phyloP scores from a whole-genome alignment of 1,140 invertebrate species.

The Drepana arcuata region DNA sequence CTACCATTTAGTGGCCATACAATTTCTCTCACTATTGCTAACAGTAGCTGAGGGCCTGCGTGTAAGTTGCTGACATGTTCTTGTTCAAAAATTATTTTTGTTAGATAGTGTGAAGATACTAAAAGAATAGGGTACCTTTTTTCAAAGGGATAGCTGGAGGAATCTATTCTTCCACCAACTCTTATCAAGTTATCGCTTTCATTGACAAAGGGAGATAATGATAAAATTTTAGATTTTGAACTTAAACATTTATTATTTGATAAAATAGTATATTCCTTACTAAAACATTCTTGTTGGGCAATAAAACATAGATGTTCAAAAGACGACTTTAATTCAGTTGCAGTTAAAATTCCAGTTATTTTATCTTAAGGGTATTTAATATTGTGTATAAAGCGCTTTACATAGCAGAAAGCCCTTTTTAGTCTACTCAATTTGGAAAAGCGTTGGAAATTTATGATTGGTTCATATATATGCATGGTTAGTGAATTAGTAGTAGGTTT shows the following conservation, averaged over 20 bases:
- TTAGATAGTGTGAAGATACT: conserved; percentile 1
- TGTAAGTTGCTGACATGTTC: background rate
- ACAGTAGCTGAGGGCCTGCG: background rate
- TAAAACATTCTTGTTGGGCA: conserved; percentile 1
- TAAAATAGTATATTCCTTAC: background rate
- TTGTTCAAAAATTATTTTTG: background rate
- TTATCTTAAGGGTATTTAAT: background rate
- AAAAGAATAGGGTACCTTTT: conserved; percentile 5
- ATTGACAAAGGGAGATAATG: conserved; percentile 1
- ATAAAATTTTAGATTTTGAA: conserved; percentile 2
- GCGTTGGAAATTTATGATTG: background rate
- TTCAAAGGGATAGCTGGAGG: background rate
- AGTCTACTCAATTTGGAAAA: background rate
- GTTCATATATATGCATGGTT: background rate
- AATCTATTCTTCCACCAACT: conserved; percentile 3
- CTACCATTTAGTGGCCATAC: background rate
- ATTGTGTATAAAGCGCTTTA: background rate
- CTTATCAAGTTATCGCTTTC: conserved; percentile 1
- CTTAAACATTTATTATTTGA: background rate
- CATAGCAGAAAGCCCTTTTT: background rate
- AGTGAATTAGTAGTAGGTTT: background rate
- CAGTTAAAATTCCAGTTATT: background rate
- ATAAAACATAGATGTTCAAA: background rate
- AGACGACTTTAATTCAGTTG: background rate
- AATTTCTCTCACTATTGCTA: background rate